phyloP scores from a whole-genome alignment of 2,888 invertebrate species.

The Druceiella hillmani region DNA sequence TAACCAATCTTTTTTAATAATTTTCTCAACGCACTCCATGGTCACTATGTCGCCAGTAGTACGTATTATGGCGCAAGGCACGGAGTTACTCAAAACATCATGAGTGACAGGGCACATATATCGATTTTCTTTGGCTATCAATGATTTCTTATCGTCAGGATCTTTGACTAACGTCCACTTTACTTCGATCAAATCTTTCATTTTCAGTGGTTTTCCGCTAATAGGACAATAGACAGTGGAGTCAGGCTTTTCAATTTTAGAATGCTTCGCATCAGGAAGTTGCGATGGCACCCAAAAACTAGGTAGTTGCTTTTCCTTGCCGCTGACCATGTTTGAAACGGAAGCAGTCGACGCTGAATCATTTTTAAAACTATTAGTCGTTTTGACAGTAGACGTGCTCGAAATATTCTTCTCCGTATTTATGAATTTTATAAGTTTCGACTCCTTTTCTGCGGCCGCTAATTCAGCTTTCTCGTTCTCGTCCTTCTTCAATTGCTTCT shows the following conservation, averaged over 20 bases:
- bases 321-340: slow-evolving; percentile 69
- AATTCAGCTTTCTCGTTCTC: slow-evolving; percentile 65
- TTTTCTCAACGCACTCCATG: slow-evolving; percentile 92
- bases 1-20: slow-evolving; percentile 94
- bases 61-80: slow-evolving; percentile 87
- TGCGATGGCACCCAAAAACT: slow-evolving; percentile 97
- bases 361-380: slow-evolving; percentile 12
- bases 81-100: slow-evolving; percentile 90
- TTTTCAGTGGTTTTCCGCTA: slow-evolving; percentile 69
- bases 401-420: slow-evolving; percentile 77
- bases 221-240: slow-evolving; percentile 42
- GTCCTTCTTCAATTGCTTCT: slow-evolving; percentile 76
- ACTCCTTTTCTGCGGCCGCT: slow-evolving; percentile 66
- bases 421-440: slow-evolving; percentile 72
- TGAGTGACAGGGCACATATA: slow-evolving; percentile 98
- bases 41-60: slow-evolving; percentile 92
- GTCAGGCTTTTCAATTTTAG: slow-evolving; percentile 48
- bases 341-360: slow-evolving; percentile 29
- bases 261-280: slow-evolving; percentile 75
- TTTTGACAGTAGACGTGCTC: slow-evolving; percentile 32
- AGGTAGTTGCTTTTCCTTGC: slow-evolving; percentile 75
- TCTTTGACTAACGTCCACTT: slow-evolving; percentile 90
- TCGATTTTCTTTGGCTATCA: slow-evolving; percentile 84
- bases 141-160: slow-evolving; percentile 77
- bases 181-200: slow-evolving; percentile 89